These are phyloP conservation scores for Polyommatus icarus DNA, from an alignment of 2,888 invertebrate genomes.

Conservation along the genomic window DNA sequence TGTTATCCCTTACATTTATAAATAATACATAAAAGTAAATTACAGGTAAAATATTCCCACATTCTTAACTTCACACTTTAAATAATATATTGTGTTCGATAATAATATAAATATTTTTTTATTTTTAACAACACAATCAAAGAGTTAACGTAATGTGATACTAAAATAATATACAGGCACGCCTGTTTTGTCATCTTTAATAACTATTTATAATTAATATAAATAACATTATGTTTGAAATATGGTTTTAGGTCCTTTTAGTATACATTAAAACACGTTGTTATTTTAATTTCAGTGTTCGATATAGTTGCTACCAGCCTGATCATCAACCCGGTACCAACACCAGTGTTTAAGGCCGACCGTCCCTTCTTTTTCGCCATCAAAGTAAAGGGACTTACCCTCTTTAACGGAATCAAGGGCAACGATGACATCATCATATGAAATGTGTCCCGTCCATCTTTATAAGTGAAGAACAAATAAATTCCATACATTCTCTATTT, in stretches of 20 bases:
- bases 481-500: neutral
- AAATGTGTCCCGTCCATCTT: neutral
- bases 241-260: neutral
- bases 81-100: no score
- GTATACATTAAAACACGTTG: neutral
- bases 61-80: no score
- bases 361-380: conserved; percentile 48
- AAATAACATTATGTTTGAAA: neutral
- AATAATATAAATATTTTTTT: no score
- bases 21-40: no score
- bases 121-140: neutral
- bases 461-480: conserved; percentile 1
- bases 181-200: neutral
- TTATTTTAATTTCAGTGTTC: conserved; percentile 39
- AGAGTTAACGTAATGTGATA: neutral
- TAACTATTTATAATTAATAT: neutral
- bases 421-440: neutral
- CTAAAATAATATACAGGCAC: neutral
- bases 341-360: conserved; percentile 42
- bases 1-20: neutral
- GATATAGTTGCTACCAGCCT: conserved; percentile 35
- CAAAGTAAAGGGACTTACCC: conserved; percentile 34
- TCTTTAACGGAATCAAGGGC: conserved; percentile 22
- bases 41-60: no score
- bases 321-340: conserved; percentile 26